Percentiles rank a stretch among this genome's conserved stretches.
These are phyloP conservation scores for Leptogaster cylindrica DNA, from an alignment of 2,888 invertebrate species.

Conservation along the genomic window DNA sequence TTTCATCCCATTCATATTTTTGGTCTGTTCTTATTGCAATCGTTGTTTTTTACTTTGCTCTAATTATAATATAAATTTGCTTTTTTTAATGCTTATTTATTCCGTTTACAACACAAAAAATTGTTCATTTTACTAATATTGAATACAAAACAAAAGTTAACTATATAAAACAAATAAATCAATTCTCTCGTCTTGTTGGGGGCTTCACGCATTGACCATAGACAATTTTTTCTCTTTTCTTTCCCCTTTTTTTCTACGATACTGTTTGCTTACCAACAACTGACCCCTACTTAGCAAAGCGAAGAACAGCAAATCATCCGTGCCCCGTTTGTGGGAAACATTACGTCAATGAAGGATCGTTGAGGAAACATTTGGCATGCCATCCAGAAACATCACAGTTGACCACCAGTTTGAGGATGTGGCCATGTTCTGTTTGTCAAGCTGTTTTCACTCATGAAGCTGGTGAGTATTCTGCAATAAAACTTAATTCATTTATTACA, in stretches of 20 bases:
- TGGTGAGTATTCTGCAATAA: conserved; percentile 67
- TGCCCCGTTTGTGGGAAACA: conserved; percentile 95
- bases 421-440: conserved; percentile 95
- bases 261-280: conserved; percentile 60
- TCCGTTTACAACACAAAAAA: no score
- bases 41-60: background rate
- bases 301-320: conserved; percentile 92
- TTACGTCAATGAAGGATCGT: conserved; percentile 92
- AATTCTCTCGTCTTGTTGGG: conserved; percentile 25
- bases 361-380: conserved; percentile 90
- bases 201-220: conserved; percentile 54
- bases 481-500: background rate
- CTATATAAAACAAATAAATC: background rate
- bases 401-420: conserved; percentile 88
- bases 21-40: no score
- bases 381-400: conserved; percentile 90
- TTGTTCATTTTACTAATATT: background rate
- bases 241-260: conserved; percentile 51
- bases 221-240: conserved; percentile 45
- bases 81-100: no score
- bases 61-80: background rate
- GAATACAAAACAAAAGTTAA: background rate
- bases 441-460: conserved; percentile 94
- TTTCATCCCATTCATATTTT: background rate
- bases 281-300: conserved; percentile 88